These are phyloP conservation scores for Corythornis leucogaster DNA, from an alignment of 2,797 vertebrate species.

Conservation along the genomic window DNA sequence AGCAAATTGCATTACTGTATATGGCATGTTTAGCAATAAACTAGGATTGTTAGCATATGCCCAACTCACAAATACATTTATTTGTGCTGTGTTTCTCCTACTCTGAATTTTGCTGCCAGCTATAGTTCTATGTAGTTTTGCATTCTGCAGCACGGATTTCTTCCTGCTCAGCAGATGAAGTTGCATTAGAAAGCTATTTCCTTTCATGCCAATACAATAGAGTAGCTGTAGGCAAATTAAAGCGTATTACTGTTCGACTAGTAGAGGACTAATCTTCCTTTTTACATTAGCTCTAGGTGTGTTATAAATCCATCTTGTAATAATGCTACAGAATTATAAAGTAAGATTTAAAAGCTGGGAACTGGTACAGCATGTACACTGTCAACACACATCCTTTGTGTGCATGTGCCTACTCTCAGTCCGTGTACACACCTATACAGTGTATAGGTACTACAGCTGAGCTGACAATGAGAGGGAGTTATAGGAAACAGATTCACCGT, in stretches of 20 bases:
- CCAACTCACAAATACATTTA: slow-evolving; percentile 56
- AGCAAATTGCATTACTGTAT: not conserved
- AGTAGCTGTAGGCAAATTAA: slow-evolving; percentile 76
- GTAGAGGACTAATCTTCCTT: slow-evolving; percentile 74
- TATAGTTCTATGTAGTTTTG: slow-evolving; percentile 46
- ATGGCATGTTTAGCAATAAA: slow-evolving; percentile 45
- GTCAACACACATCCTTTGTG: not conserved
- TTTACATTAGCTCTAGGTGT: slow-evolving; percentile 62
- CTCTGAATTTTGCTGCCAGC: slow-evolving; percentile 71
- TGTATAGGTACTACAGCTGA: not conserved
- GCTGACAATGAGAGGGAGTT: not conserved
- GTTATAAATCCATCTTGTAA: slow-evolving; percentile 79
- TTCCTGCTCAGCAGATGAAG: slow-evolving; percentile 73
- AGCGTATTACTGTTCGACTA: slow-evolving; percentile 64
- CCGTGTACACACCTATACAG: fast-evolving
- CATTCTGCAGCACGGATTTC: slow-evolving; percentile 73
- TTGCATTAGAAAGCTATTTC: slow-evolving; percentile 77
- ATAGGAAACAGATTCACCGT: not conserved
- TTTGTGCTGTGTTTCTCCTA: slow-evolving; percentile 65
- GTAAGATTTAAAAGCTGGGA: not conserved
- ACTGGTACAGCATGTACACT: not conserved
- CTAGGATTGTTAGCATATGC: slow-evolving; percentile 68
- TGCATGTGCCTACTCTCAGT: not conserved
- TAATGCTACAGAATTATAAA: slow-evolving; percentile 17
- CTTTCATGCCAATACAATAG: slow-evolving; percentile 56